Percentiles rank a stretch among this genome's conserved stretches.
phyloP scores from a whole-genome alignment of 30 jellyfish, hydroid and myxozoan species.

The Aurelia sp. region DNA sequence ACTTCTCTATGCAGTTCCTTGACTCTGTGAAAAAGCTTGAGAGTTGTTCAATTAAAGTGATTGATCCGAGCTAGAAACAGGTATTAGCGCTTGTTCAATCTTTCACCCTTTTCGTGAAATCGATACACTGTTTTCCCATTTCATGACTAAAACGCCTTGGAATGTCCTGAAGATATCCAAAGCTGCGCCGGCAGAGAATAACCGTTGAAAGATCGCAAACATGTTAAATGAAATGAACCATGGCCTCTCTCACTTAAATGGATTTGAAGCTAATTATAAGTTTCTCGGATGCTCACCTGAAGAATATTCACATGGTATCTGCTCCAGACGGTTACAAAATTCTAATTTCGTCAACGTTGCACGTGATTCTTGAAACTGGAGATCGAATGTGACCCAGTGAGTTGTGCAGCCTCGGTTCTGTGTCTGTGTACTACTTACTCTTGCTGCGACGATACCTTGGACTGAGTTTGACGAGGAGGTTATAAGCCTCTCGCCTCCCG shows the following conservation, averaged over 20 bases:
- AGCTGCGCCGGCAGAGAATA: slow-evolving; percentile 4
- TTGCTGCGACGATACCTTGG: too few species aligned
- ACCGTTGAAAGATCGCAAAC: slow-evolving; percentile 52
- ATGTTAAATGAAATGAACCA: slow-evolving; percentile 6
- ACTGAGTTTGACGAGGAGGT: too few species aligned
- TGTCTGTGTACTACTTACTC: too few species aligned
- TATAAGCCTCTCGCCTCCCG: too few species aligned
- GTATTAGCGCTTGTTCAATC: slow-evolving; percentile 54
- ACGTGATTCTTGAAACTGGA: too few species aligned
- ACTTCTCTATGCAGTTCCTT: too few species aligned
- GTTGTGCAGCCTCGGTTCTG: too few species aligned
- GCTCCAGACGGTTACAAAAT: too few species aligned
- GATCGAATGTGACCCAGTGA: too few species aligned
- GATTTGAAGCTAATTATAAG: slow-evolving; percentile 18
- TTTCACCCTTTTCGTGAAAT: slow-evolving; percentile 27
- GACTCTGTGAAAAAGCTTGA: too few species aligned
- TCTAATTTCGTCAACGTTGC: too few species aligned
- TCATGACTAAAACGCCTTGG: slow-evolving; percentile 28
- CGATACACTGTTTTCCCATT: slow-evolving; percentile 33
- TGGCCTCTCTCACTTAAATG: slow-evolving; percentile 34
- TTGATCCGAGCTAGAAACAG: slow-evolving; percentile 3
- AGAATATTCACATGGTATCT: neutral
- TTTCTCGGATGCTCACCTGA: slow-evolving; percentile 4
- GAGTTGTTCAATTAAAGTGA: neutral
- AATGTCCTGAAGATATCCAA: neutral